phyloP scores from a whole-genome alignment of 2,888 invertebrate species.

The Mythimna albipuncta region DNA sequence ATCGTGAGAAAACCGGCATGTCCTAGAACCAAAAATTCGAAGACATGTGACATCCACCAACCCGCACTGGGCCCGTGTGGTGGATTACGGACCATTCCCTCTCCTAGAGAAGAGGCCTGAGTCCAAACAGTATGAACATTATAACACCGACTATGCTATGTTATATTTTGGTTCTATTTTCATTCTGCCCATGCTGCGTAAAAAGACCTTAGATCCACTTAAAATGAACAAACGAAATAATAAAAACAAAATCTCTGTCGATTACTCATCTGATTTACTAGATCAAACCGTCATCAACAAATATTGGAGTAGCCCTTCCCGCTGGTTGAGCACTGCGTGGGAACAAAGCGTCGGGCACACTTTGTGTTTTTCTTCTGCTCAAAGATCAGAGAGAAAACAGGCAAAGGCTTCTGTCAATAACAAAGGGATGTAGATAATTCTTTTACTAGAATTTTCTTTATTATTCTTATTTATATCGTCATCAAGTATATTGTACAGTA shows the following conservation, averaged over 20 bases:
- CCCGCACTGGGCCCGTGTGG: too few species aligned
- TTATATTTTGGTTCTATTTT: too few species aligned
- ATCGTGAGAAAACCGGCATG: too few species aligned
- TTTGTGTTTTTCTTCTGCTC: conserved; percentile 55
- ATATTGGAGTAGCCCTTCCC: conserved; percentile 32
- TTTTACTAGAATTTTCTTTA: conserved; percentile 28
- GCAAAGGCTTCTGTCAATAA: conserved; percentile 54
- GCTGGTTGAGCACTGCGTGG: conserved; percentile 28
- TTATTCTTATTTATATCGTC: conserved; percentile 29
- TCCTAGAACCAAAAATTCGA: too few species aligned
- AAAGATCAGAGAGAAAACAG: conserved; percentile 51
- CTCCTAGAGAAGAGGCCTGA: too few species aligned
- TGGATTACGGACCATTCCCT: too few species aligned
- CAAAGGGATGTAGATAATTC: conserved; percentile 44
- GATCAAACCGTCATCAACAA: conserved; percentile 40
- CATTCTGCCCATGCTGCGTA: too few species aligned
- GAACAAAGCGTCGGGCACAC: conserved; percentile 50
- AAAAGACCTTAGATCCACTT: too few species aligned
- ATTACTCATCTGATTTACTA: conserved; percentile 22
- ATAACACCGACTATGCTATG: too few species aligned
- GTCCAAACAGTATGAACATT: too few species aligned
- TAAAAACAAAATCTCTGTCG: neutral
- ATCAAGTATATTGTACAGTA: neutral
- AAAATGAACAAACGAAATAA: too few species aligned
- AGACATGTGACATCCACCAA: too few species aligned